Conservation (phyloP, 2,113 vertebrate species). For the Lagenorhynchus albirostris region DNA sequence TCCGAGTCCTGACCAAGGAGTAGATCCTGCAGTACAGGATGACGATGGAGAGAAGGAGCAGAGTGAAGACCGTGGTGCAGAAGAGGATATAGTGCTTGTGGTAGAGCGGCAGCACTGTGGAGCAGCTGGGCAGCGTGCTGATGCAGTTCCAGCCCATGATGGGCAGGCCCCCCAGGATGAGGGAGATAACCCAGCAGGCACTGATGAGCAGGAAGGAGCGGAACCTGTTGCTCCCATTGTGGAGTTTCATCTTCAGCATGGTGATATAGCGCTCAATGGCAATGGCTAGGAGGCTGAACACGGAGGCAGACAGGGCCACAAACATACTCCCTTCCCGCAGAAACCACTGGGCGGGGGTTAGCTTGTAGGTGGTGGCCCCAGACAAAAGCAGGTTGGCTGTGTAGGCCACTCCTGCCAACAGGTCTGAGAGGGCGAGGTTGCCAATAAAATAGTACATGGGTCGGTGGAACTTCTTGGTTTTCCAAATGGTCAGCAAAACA, state of each 20-base stretch:
- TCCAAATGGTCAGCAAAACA: constrained; percentile 97
- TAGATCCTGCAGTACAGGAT: constrained; percentile 97
- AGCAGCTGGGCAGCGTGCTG: constrained; percentile 84
- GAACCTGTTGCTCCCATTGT: constrained; percentile 93
- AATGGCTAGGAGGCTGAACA: constrained; percentile 97
- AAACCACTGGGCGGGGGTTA: constrained; percentile 95
- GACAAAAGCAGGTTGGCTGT: constrained; percentile 95
- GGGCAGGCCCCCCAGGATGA: constrained; percentile 91
- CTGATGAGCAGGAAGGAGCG: constrained; percentile 96
- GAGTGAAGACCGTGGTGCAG: constrained; percentile 96
- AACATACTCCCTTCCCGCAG: constrained; percentile 97
- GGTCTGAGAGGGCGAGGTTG: constrained; percentile 96
- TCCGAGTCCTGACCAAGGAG: constrained; percentile 92
- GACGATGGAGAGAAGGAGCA: constrained; percentile 94
- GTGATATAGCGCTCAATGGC: constrained; percentile 97
- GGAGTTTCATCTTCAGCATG: constrained; percentile 98
- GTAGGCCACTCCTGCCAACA: constrained; percentile 95
- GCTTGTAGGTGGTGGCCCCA: constrained; percentile 93
- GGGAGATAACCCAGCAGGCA: constrained; percentile 93
- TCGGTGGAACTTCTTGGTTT: constrained; percentile 98
- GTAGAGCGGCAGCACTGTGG: constrained; percentile 96
- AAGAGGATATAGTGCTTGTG: constrained; percentile 99
- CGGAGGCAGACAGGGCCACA: constrained; percentile 94
- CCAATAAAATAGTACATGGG: constrained; percentile 99
- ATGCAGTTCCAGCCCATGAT: constrained; percentile 99